phyloP scores from a whole-genome alignment of 1,140 invertebrate species.

The Pemphigus obesinymphae region DNA sequence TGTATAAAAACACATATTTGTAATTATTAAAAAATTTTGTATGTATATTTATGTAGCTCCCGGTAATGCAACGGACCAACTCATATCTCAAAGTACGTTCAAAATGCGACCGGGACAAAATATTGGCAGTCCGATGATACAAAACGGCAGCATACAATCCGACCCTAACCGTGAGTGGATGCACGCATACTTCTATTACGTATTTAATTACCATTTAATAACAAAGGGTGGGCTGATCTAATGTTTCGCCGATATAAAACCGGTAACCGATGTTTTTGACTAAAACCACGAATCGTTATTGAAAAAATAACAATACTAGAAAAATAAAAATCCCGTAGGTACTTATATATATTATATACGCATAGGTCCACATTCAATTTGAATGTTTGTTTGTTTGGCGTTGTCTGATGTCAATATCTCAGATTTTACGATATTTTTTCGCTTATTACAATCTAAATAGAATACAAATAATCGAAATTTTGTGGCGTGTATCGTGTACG shows the following conservation, averaged over 20 bases:
- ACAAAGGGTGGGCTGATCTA: too few relatives aligned
- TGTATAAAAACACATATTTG: background rate
- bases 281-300: too few relatives aligned
- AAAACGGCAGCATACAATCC: background rate
- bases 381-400: too few relatives aligned
- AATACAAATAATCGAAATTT: too few relatives aligned
- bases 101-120: constrained; percentile 9
- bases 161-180: background rate
- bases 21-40: background rate
- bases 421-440: background rate
- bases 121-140: background rate
- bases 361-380: too few relatives aligned
- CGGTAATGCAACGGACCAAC: background rate
- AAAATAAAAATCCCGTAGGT: too few relatives aligned
- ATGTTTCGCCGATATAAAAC: background rate
- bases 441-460: too few relatives aligned
- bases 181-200: background rate
- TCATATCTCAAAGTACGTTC: background rate
- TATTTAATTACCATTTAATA: background rate
- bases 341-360: too few relatives aligned
- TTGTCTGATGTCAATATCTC: background rate
- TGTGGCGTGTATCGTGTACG: too few relatives aligned
- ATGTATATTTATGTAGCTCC: background rate
- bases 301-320: too few relatives aligned
- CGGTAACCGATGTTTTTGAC: too few relatives aligned